Base-by-base conservation (phyloP, 2,888 invertebrate species). In the Lacanobia wlatinum region DNA sequence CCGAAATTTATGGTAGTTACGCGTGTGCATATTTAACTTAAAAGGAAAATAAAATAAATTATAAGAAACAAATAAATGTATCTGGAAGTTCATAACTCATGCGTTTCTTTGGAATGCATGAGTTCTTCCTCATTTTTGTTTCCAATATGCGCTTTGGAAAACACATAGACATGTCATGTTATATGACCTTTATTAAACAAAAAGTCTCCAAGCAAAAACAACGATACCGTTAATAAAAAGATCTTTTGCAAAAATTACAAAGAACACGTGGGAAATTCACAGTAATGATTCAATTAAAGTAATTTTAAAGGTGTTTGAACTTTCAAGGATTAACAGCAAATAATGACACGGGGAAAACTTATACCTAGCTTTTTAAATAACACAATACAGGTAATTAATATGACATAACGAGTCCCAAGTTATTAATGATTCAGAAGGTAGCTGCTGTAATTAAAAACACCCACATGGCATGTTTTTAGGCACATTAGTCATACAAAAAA, bases 401-500 rank as follows among this genome's bases (percentile, higher is more conserved):
- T 69, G 23, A 70, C 43, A 70, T 73, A 76, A 70, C 16, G 9
- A 61, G 10, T 65, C 43, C 60, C 38, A 56, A 69, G 28, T 40
- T 52, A 69, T 67, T 59, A 76, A 71, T 82, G 56, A 69, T 61
- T 67, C 46, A 68, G 9, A 63, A 74, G 84, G 67, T 73, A 73
- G 56, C 23, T 59, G 34, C 34, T 70, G 23, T 69, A 74, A 82
- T 82, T 79, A 84, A 75, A 75, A 74, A 58, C 79, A 46, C 85
- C 84, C 70, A 85, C 84, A 59, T 52, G 9, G 12, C 53, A 50
- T 50, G 62, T 70, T 79, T 83, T 84, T 65, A 43, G 74, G 10
- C 61, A 62, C 55, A 67, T 80, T 75, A 80, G 77, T 85, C 82
- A 84, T 73, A 65, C 69, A 84, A 74, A 76, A 28, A 56, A 52